Conservation (phyloP, 2,797 vertebrate genomes). For the Cossypha heuglini region DNA sequence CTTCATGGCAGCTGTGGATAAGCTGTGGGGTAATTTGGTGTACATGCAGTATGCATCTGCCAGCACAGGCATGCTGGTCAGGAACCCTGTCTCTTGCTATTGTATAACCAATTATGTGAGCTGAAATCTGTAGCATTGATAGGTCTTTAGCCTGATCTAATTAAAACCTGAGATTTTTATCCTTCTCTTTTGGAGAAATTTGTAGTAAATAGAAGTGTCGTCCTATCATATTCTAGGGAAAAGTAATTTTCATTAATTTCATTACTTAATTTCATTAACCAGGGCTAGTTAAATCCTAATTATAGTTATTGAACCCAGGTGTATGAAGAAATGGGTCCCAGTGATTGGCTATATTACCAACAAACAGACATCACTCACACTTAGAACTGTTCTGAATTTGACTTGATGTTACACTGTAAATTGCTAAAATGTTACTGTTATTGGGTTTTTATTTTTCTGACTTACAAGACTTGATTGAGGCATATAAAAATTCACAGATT, state of each 20-base stretch:
- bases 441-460: neutral
- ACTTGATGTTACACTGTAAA: neutral
- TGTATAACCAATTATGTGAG: neutral
- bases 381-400: neutral
- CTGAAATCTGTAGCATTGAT: neutral
- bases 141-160: neutral
- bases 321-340: neutral
- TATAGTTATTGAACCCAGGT: neutral
- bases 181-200: neutral
- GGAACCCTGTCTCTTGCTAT: neutral
- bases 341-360: neutral
- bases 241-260: neutral
- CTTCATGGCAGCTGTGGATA: neutral
- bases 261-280: neutral
- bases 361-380: neutral
- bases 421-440: neutral
- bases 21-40: neutral
- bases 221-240: neutral
- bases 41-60: fast-evolving
- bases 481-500: neutral
- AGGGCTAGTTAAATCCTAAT: neutral
- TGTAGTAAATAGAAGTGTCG: neutral
- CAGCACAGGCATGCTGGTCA: neutral
- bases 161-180: neutral
- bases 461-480: neutral